A percentile compares a stretch with the other conserved stretches of the same genome.
Evolutionary conservation across 2,113 vertebrate genomes (phyloP).

Genomic region (Scytalopus superciliaris): DNA sequence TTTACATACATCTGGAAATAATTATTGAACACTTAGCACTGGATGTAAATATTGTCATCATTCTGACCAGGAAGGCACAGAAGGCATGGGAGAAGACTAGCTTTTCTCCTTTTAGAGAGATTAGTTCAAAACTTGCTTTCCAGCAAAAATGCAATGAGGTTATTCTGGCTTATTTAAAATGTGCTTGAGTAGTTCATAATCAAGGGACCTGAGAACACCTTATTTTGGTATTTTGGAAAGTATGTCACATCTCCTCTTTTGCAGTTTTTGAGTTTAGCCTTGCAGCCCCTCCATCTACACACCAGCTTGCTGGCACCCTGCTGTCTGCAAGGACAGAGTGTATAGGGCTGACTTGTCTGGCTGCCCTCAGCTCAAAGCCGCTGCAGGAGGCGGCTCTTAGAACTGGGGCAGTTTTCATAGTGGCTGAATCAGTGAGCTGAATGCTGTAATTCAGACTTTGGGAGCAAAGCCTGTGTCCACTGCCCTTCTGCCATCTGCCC

Average conservation of each 20-base stretch:
- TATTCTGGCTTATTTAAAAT: background rate
- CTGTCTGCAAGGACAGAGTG: background rate
- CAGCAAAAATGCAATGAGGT: background rate
- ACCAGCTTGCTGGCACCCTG: background rate
- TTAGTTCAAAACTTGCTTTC: background rate
- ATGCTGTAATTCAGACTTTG: background rate
- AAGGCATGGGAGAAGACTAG: background rate
- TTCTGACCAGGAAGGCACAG: background rate
- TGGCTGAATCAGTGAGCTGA: background rate
- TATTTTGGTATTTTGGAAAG: background rate
- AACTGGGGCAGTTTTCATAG: background rate
- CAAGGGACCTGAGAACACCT: background rate
- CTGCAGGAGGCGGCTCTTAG: background rate
- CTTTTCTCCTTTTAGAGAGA: background rate
- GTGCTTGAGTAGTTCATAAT: background rate
- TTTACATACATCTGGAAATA: background rate
- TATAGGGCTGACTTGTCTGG: accelerated
- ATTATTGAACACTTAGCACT: background rate
- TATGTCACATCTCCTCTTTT: background rate
- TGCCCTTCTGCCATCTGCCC: background rate
- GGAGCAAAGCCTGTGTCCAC: background rate
- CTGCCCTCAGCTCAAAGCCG: background rate
- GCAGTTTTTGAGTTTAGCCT: background rate
- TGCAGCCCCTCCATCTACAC: background rate
- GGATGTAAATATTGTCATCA: background rate